A percentile compares a stretch with the other conserved stretches of the same genome.
phyloP scores from a whole-genome alignment of 2,888 invertebrate genomes.

The Drosophila heteroneura region DNA sequence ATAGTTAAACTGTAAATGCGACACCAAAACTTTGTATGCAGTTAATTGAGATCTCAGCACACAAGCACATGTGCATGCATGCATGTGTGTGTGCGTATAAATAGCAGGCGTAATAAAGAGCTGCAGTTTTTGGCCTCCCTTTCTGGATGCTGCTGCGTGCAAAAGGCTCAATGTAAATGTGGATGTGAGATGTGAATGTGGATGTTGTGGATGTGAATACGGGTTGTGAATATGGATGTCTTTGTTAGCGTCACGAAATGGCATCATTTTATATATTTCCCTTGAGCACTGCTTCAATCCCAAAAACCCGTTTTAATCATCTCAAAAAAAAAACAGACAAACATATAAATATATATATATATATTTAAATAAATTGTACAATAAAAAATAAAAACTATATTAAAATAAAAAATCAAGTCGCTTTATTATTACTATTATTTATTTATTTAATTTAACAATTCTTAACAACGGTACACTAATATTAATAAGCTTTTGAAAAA shows the following conservation, averaged over 20 bases:
- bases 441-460: background rate
- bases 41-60: slow-evolving; percentile 39
- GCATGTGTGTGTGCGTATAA: slow-evolving; percentile 7
- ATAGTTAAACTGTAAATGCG: background rate
- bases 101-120: slow-evolving; percentile 30
- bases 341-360: background rate
- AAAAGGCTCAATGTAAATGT: background rate
- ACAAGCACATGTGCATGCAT: background rate
- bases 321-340: background rate
- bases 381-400: background rate
- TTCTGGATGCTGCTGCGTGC: background rate
- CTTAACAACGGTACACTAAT: background rate
- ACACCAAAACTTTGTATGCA: slow-evolving; percentile 8
- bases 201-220: background rate
- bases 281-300: slow-evolving; percentile 12
- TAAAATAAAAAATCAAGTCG: background rate
- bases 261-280: slow-evolving; percentile 29
- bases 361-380: background rate
- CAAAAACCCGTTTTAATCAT: slow-evolving; percentile 33
- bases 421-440: background rate
- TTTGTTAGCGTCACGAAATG: slow-evolving; percentile 23
- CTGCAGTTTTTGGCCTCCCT: slow-evolving; percentile 20
- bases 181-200: background rate
- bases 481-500: background rate
- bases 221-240: background rate